Evolutionary conservation across 2,888 invertebrate species (phyloP).

Genomic region (Tholera decimalis): DNA sequence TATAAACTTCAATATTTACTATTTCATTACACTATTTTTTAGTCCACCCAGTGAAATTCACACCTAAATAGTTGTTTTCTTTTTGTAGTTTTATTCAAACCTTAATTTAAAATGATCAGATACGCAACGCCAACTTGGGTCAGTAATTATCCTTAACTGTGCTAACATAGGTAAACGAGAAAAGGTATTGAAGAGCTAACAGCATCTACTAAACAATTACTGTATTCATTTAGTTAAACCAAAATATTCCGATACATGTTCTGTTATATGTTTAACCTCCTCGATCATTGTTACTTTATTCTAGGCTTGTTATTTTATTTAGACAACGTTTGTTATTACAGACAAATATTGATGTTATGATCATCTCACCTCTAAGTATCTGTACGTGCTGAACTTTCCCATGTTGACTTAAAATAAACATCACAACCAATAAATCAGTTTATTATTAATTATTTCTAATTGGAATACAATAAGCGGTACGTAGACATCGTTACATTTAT

Average conservation of each 20-base stretch:
- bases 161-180: too few relatives aligned
- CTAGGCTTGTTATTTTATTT: too few relatives aligned
- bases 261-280: background rate
- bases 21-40: conserved; percentile 4
- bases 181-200: background rate
- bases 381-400: conserved; percentile 91
- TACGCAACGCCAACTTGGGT: too few relatives aligned
- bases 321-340: too few relatives aligned
- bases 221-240: background rate
- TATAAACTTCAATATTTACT: conserved; percentile 29
- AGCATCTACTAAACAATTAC: background rate
- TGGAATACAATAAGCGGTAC: conserved; percentile 29
- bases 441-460: conserved; percentile 38
- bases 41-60: too few relatives aligned
- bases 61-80: too few relatives aligned
- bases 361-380: conserved; percentile 90
- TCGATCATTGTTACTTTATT: too few relatives aligned
- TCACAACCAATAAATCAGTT: conserved; percentile 78
- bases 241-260: background rate
- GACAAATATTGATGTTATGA: too few relatives aligned
- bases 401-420: conserved; percentile 84
- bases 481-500: conserved; percentile 43
- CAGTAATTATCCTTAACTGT: too few relatives aligned
- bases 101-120: too few relatives aligned
- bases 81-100: too few relatives aligned